phyloP scores from a whole-genome alignment of 2,113 vertebrate genomes.

The Herpetotheres cachinnans region DNA sequence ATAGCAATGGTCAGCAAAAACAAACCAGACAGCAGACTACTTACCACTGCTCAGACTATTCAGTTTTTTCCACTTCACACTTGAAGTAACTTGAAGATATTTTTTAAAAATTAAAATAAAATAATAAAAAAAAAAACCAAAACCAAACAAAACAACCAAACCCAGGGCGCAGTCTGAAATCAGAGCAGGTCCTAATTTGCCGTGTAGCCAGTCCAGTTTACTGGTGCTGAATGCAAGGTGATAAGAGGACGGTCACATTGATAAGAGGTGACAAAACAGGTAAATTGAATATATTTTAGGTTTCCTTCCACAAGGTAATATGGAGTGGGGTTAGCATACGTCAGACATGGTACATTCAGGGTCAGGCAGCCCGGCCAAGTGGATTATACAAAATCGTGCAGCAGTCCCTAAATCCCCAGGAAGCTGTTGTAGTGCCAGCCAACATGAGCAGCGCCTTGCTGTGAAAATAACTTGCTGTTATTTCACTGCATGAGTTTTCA shows the following conservation, averaged over 20 bases:
- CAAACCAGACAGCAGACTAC: not conserved
- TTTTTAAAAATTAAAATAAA: no score
- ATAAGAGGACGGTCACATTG: not conserved
- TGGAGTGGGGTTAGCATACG: not conserved
- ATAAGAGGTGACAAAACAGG: not conserved
- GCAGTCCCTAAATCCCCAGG: not conserved
- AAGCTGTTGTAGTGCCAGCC: not conserved
- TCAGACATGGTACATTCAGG: not conserved
- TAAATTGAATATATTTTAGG: not conserved
- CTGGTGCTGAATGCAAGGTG: not conserved
- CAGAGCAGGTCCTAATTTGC: not conserved
- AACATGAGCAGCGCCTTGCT: not conserved
- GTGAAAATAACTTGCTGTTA: not conserved
- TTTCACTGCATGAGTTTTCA: not conserved
- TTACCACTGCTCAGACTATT: not conserved
- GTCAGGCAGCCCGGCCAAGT: not conserved
- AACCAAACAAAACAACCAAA: not conserved
- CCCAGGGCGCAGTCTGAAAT: not conserved
- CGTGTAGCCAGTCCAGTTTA: not conserved
- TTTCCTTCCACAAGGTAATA: not conserved
- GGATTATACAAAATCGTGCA: not conserved
- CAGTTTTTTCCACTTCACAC: not conserved
- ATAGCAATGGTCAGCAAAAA: not conserved
- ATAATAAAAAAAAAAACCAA: fast-evolving
- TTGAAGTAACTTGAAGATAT: not conserved